Evolutionary conservation across 2,113 vertebrate species (phyloP).

Genomic region (Enhydra lutris): DNA sequence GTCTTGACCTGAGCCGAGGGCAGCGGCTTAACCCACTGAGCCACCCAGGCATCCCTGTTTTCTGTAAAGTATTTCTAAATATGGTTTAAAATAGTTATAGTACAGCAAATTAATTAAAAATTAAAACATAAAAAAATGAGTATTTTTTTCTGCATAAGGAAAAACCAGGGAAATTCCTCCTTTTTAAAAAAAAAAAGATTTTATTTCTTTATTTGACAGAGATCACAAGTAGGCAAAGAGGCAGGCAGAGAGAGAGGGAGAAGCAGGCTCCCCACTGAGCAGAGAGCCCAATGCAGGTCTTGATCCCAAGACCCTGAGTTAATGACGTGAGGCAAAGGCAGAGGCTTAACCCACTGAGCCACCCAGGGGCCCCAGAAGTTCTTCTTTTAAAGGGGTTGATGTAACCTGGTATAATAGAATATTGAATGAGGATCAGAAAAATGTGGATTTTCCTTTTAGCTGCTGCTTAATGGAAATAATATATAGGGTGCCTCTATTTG

Average conservation of each 20-base stretch:
- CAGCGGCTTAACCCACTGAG: too few relatives aligned
- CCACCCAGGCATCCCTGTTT: background rate
- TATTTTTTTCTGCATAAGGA: background rate
- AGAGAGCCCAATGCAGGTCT: too few relatives aligned
- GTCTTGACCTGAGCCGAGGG: too few relatives aligned
- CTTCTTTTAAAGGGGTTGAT: background rate
- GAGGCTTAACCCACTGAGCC: too few relatives aligned
- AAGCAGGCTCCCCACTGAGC: too few relatives aligned
- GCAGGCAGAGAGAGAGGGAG: too few relatives aligned
- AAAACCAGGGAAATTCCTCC: background rate
- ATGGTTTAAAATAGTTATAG: background rate
- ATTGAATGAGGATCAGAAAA: background rate
- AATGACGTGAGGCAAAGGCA: too few relatives aligned
- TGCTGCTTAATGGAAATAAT: background rate
- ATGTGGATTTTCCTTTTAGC: background rate
- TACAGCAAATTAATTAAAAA: background rate
- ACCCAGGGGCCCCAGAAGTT: background rate
- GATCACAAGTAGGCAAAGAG: too few relatives aligned
- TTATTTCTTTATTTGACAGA: too few relatives aligned
- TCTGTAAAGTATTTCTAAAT: slow-evolving; percentile 20
- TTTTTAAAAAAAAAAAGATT: too few relatives aligned
- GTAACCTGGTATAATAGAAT: background rate
- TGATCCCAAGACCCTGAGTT: too few relatives aligned
- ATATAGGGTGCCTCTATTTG: background rate
- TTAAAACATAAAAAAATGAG: background rate